Conservation (phyloP, 2,888 invertebrate species). For the Polyommatus iphigenia region DNA sequence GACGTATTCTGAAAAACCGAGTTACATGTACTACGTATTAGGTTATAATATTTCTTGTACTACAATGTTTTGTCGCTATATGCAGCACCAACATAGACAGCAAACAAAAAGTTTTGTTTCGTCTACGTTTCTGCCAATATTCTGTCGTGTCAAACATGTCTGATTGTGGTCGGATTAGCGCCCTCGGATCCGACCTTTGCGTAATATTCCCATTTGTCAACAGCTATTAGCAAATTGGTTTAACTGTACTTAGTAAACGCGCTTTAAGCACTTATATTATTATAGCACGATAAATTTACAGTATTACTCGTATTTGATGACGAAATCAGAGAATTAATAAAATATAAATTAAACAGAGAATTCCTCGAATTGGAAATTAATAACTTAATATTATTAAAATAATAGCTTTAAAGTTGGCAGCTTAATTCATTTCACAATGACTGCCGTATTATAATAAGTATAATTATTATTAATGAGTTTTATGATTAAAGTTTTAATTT, state of each 20-base stretch:
- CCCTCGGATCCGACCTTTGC: no score
- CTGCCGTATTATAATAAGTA: neutral
- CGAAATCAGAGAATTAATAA: conserved; percentile 2
- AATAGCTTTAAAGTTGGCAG: conserved; percentile 1
- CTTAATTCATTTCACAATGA: neutral
- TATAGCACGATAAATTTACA: neutral
- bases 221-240: neutral
- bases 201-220: no score
- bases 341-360: neutral
- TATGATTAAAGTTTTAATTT: neutral
- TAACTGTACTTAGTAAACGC: conserved; percentile 2
- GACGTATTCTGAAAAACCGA: no score
- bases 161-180: no score
- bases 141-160: no score
- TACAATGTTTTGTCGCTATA: no score
- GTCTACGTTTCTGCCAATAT: no score
- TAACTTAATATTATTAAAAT: neutral
- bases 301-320: conserved; percentile 20
- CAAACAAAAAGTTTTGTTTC: no score
- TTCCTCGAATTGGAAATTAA: neutral
- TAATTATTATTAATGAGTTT: neutral
- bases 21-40: no score
- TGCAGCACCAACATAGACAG: no score
- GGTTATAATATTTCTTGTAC: no score
- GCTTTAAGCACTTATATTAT: conserved; percentile 17